A percentile compares a stretch with the other conserved stretches of the same genome.
Evolutionary conservation across 2,888 invertebrate genomes (phyloP).

Genomic region (Agrochola lota): DNA sequence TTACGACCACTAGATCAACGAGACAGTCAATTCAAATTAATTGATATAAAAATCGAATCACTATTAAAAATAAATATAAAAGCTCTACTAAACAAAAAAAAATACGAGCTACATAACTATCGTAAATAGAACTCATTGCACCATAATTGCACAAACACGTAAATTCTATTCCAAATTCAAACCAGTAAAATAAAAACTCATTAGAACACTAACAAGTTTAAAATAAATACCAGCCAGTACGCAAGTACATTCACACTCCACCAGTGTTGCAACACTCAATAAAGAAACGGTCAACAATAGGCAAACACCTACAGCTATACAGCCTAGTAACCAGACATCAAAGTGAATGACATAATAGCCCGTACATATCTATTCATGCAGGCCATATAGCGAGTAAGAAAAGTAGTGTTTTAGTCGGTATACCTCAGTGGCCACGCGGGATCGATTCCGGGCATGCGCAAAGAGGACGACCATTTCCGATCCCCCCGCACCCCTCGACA

Average conservation of each 20-base stretch:
- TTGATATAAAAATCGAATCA: slow-evolving; percentile 7
- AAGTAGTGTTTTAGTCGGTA: slow-evolving; percentile 75
- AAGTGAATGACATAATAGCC: slow-evolving; percentile 89
- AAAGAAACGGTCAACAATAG: slow-evolving; percentile 70
- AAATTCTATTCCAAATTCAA: slow-evolving; percentile 37
- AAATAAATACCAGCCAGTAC: slow-evolving; percentile 51
- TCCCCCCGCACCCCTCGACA: slow-evolving; percentile 72
- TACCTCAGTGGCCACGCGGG: slow-evolving; percentile 83
- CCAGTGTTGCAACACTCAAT: slow-evolving; percentile 65
- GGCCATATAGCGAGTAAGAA: slow-evolving; percentile 69
- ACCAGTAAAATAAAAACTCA: slow-evolving; percentile 53
- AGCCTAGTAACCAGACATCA: slow-evolving; percentile 79
- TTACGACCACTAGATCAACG: too few species aligned
- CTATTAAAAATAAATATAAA: neutral
- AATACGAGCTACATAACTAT: neutral
- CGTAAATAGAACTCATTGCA: slow-evolving; percentile 36
- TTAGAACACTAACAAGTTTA: slow-evolving; percentile 56
- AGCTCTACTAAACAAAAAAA: neutral
- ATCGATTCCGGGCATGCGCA: slow-evolving; percentile 89
- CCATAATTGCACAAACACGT: slow-evolving; percentile 44
- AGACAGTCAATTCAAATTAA: too few species aligned
- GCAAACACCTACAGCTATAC: slow-evolving; percentile 63
- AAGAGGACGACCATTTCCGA: slow-evolving; percentile 73
- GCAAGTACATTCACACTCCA: slow-evolving; percentile 45
- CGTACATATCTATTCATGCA: slow-evolving; percentile 72